Percentiles rank a stretch among this genome's conserved stretches.
Evolutionary conservation across 2,113 vertebrate species (phyloP).

Genomic region (Ochotona princeps): DNA sequence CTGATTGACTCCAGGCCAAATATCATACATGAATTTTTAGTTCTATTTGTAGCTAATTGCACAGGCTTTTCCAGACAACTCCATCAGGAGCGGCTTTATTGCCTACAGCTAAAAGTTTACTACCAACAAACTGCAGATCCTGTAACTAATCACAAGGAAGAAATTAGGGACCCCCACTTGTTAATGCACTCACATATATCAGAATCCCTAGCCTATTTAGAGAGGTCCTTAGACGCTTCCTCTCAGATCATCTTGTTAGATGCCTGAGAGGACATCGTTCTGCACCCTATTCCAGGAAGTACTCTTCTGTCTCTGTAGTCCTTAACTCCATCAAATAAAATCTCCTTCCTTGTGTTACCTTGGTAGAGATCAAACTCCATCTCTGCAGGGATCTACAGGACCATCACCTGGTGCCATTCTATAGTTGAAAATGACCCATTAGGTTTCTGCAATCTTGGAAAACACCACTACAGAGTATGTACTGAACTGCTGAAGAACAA

Average conservation of each 20-base stretch:
- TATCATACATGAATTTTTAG: background rate
- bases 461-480: no score
- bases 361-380: background rate
- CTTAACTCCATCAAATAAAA: background rate
- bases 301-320: background rate
- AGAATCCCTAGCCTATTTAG: background rate
- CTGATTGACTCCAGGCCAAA: background rate
- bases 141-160: background rate
- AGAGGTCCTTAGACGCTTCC: background rate
- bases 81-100: background rate
- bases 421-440: background rate
- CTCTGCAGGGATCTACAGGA: background rate
- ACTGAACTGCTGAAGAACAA: background rate
- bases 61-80: background rate
- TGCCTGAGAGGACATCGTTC: background rate
- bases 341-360: background rate
- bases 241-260: background rate
- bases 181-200: background rate
- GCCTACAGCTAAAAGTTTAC: rapidly evolving
- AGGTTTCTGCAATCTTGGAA: no score
- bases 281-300: background rate
- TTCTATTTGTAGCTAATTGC: background rate
- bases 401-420: background rate
- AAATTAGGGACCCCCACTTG: background rate
- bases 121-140: background rate